Base-by-base conservation (phyloP, 2,113 vertebrate genomes). In the Datnioides undecimradiatus region DNA sequence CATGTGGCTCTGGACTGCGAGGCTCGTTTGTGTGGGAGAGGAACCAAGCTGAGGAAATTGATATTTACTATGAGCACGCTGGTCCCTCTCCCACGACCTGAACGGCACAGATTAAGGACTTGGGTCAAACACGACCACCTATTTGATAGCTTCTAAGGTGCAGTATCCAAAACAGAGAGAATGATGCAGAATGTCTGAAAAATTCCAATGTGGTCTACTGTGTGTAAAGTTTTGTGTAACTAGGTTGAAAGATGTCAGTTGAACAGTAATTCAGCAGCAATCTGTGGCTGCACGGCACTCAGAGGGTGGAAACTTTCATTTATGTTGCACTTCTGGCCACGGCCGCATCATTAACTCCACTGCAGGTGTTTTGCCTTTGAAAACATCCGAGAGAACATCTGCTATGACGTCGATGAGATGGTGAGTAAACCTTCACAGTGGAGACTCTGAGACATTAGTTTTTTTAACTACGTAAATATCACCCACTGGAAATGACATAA, bases 21-120 rank as follows among this genome's bases (percentile, higher is more conserved):
- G 63, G 60, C 68, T 87, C 33, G 27, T 84, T 77, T 65, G 66
- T 79, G 82, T 76, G 74, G 77, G 79, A 79, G 78, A 59, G 41
- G 72, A 79, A 79, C 38, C 57, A 64, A 70, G 55, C 68, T 59
- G 58, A 41, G 73, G 59, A 80, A 85, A 79, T 82, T 33, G 77
- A 74, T 68, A 78, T 79, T 84, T 85, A 81, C 82, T 52, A 77
- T 48, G 48, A 76, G 62, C 27, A 71, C 25, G 21, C 13, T 14
- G 34, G 34, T 85, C 76, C 55, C 19, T 60, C 58, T 57, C 36
- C 29, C 46, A 58, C 17, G 1, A 54, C 52, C 63, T 60, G 25
- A 57, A 43, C n/a, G 23, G 38, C 52, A 75, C 36, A 73, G 72
- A 73, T 68, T 79, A 14, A 73, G 17, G 8, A 8, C 27, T 17